Evolutionary conservation across 2,797 vertebrate genomes (phyloP).

Genomic region (Kryptopterus vitreolus): DNA sequence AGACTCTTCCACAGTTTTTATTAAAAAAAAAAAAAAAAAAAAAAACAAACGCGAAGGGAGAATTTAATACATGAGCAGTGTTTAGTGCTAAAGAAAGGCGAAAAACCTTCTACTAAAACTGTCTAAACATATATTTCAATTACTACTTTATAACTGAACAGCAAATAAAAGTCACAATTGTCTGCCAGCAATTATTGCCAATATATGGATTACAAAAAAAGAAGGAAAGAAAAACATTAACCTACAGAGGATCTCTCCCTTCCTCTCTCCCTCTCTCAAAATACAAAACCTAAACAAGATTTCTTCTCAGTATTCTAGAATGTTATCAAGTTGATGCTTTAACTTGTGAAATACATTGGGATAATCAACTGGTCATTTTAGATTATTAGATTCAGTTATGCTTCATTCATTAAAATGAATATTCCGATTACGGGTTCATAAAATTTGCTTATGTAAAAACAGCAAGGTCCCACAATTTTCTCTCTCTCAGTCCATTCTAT

Average conservation of each 20-base stretch:
- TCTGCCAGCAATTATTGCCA: constrained; percentile 55
- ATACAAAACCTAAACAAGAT: too few species aligned
- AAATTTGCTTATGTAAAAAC: background rate
- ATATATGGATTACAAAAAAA: constrained; percentile 44
- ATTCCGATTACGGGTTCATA: background rate
- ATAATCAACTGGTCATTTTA: too few species aligned
- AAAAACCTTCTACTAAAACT: constrained; percentile 42
- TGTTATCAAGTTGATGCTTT: constrained; percentile 70
- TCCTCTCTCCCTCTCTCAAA: too few species aligned
- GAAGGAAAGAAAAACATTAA: constrained; percentile 48
- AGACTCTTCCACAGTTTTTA: constrained; percentile 59
- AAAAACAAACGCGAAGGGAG: constrained; percentile 64
- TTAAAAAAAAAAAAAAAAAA: constrained; percentile 33
- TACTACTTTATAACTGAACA: constrained; percentile 60
- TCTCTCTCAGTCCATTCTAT: too few species aligned
- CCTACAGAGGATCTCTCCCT: constrained; percentile 49
- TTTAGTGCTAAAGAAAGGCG: constrained; percentile 39
- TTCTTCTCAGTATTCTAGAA: constrained; percentile 52
- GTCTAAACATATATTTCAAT: constrained; percentile 40
- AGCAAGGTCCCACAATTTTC: background rate
- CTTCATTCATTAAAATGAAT: too few species aligned
- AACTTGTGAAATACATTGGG: constrained; percentile 62
- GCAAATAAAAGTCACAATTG: constrained; percentile 35
- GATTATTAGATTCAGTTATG: too few species aligned
- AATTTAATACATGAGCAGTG: constrained; percentile 57